Evolutionary conservation across 1,140 invertebrate species (phyloP), one percentile per base, ranked within the genome.

Genomic region (Oryctes rhinoceros): DNA sequence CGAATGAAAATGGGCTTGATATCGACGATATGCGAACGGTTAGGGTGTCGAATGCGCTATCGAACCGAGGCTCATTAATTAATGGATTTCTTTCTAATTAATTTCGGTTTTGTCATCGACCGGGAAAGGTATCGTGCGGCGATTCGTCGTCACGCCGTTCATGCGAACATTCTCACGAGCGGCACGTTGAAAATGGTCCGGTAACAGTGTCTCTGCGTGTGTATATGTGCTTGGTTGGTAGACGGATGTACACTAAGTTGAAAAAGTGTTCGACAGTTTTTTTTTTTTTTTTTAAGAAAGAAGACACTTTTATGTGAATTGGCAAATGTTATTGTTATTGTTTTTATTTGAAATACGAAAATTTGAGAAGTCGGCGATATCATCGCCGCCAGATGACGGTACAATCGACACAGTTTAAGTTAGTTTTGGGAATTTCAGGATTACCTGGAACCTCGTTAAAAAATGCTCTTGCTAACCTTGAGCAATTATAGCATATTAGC

Each of bases 121-220:
- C 20, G 65, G 65, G 9, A 35, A 67, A 67, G 65, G 65, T 67
- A 67, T 67, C 65, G 65, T 67, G 65, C 65, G 18, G 18, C 30
- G 65, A 35, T 18, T 24, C 30, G n/a, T 35, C 65, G 65, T 67
- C 65, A 67, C 65, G 65, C 65, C 65, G 65, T 76, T 48, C 74
- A 76, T 76, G 74, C 74, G 74, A 76, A 76, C 44, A 76, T 76
- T 76, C 74, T 76, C 74, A 76, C 74, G 44, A 48, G 15, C 37
- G 20, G 74, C 44, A 48, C 39, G 44, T 76, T 18, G 65, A 67
- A 35, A 67, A 67, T 35, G 65, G 65, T 67, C 65, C 65, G 65
- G 65, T 67, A 67, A 67, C 65, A 67, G 65, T 67, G 49, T 67
- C 65, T 35, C n/a, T 24, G 65, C 30, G 18, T 67, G 65, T 67